Percentiles rank a stretch among this genome's conserved stretches.
These are phyloP conservation scores for Sebastes baramenuke DNA, from an alignment of 2,797 vertebrate genomes.

Conservation along the genomic window DNA sequence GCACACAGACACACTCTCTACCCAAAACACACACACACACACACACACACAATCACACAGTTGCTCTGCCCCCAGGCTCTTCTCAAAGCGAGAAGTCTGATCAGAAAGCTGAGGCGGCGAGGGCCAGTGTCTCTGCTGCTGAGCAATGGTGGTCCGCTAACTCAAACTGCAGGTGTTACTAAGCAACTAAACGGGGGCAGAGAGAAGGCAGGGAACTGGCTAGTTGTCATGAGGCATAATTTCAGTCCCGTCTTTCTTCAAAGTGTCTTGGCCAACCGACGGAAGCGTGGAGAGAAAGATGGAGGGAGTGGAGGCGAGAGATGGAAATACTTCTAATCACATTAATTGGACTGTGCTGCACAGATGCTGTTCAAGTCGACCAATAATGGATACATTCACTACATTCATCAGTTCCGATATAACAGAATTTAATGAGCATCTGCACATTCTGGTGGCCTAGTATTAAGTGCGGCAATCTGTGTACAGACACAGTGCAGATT, in stretches of 20 bases:
- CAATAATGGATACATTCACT: neutral
- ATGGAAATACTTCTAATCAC: slow-evolving; percentile 29
- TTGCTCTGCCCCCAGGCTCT: slow-evolving; percentile 61
- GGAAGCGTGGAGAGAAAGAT: slow-evolving; percentile 35
- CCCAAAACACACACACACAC: slow-evolving; percentile 28
- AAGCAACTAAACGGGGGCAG: slow-evolving; percentile 83
- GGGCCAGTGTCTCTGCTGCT: slow-evolving; percentile 66
- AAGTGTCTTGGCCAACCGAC: slow-evolving; percentile 55
- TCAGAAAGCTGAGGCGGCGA: slow-evolving; percentile 64
- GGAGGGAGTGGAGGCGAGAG: slow-evolving; percentile 27
- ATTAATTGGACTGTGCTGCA: slow-evolving; percentile 13
- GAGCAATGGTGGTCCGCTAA: slow-evolving; percentile 71
- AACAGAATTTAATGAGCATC: neutral
- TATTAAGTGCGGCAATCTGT: neutral
- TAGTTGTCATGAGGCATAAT: slow-evolving; percentile 74
- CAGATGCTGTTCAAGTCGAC: slow-evolving; percentile 3
- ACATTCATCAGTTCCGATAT: neutral
- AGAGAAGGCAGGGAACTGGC: slow-evolving; percentile 77
- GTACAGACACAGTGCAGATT: neutral
- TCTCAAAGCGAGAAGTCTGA: slow-evolving; percentile 71
- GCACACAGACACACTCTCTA: slow-evolving; percentile 17
- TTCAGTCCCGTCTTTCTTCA: slow-evolving; percentile 72
- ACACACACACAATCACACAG: slow-evolving; percentile 2
- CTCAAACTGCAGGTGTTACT: slow-evolving; percentile 85
- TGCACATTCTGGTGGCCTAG: neutral